Evolutionary conservation across 2,797 vertebrate species (phyloP), one percentile per base, ranked within the genome.

Genomic region (Okamejei kenojei): DNA sequence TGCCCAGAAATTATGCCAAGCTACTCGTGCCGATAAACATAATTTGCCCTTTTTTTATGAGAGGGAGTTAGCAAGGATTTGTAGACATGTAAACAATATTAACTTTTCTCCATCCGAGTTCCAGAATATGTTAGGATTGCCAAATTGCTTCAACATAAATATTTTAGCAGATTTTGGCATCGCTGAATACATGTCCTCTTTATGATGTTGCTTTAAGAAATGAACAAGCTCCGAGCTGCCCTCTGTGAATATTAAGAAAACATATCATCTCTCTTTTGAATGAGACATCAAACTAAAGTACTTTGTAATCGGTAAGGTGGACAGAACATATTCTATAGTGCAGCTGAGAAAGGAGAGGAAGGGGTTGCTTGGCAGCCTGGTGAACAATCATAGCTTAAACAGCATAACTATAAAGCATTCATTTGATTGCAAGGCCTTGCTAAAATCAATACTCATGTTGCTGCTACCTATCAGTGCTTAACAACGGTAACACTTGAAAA

Each of bases 91-190:
- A n/a, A 63, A 32, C 84, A 68, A 88, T 88, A 35, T 68, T 88
- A 35, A 17, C 1, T 65, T 88, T 88, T 88, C n/a, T 35, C 21
- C 19, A 73, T 73, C 13, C 84, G 19, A 68, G 65, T 88, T 88
- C 61, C n/a, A 88, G 84, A 68, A 68, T 88, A 88, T 32, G 35
- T 32, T 35, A 88, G 84, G 61, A 88, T 88, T 88, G 35, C 17
- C 35, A 63, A 88, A 68, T 19, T 26, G n/a, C 7, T 84, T 84
- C 58, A 84, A 29, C 81, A 61, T 58, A 84, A 84, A 84, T 88
- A 9, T 9, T 35, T 88, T 68, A 88, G 84, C 84, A 88, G 63
- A 65, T 88, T 68, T 68, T n/a, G n/a, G 35, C 17, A 63, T 68
- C 32, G 68, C 84, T 68, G 15, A 88, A 35, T 65, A 68, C 15